phyloP scores from a whole-genome alignment of 2,888 invertebrate species.

The Portevinia maculata region DNA sequence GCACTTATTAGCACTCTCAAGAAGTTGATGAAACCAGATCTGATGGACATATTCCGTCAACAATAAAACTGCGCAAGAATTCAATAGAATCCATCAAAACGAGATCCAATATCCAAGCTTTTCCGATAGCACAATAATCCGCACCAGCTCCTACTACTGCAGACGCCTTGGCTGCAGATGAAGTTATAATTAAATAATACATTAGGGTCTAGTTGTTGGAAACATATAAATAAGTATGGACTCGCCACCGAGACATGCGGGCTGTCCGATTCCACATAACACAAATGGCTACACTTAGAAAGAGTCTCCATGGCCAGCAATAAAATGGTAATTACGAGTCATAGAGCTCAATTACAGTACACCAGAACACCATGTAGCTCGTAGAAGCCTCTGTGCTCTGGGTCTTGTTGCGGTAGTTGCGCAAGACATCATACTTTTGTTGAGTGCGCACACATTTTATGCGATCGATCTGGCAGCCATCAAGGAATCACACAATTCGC shows the following conservation, averaged over 20 bases:
- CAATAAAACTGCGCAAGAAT: conserved; percentile 1
- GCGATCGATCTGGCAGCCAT: conserved; percentile 62
- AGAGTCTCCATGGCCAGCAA: conserved; percentile 63
- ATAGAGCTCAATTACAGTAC: conserved; percentile 64
- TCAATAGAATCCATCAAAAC: conserved; percentile 5
- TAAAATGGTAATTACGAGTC: conserved; percentile 72
- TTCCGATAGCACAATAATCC: conserved; percentile 14
- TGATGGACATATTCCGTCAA: conserved; percentile 9
- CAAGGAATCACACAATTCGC: conserved; percentile 66
- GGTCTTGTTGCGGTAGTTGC: conserved; percentile 12
- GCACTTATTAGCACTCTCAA: conserved; percentile 36
- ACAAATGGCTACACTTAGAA: conserved; percentile 33
- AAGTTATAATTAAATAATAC: conserved; percentile 46
- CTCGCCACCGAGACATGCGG: conserved; percentile 43
- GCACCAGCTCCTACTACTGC: not conserved
- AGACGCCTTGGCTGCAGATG: conserved; percentile 60
- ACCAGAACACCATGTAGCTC: conserved; percentile 6
- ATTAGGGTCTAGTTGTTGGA: conserved; percentile 11
- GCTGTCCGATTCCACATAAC: conserved; percentile 42
- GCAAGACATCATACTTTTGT: conserved; percentile 49
- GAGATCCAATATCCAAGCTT: conserved; percentile 13
- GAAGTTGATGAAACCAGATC: conserved; percentile 44
- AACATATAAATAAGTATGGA: not conserved
- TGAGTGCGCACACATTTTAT: conserved; percentile 11
- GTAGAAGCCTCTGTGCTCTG: not conserved